These are phyloP conservation scores for Neuroterus valhalla DNA, from an alignment of 1,140 invertebrate species.

Conservation along the genomic window DNA sequence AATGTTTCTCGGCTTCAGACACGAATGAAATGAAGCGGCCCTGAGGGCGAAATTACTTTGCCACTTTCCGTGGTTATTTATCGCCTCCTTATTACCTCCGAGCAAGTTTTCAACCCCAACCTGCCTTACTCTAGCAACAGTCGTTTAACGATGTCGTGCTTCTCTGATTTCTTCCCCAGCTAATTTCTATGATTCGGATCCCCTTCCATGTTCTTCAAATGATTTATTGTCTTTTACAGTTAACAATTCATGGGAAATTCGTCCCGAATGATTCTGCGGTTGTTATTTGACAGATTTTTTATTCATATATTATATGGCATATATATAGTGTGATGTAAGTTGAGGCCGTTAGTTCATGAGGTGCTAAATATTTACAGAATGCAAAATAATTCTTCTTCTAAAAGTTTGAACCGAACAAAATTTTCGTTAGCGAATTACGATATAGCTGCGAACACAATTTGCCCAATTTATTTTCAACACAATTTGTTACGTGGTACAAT, in stretches of 20 bases:
- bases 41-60: conserved; percentile 68
- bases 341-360: too few species aligned
- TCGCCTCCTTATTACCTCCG: conserved; percentile 66
- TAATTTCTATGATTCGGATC: conserved; percentile 11
- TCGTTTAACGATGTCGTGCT: conserved; percentile 17
- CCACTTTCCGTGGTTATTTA: conserved; percentile 70
- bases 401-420: too few species aligned
- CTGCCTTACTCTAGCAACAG: background rate
- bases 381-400: too few species aligned
- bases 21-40: conserved; percentile 49
- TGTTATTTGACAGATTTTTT: too few species aligned
- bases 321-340: too few species aligned
- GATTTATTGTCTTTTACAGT: background rate
- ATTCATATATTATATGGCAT: too few species aligned
- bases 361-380: too few species aligned
- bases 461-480: too few species aligned
- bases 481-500: too few species aligned
- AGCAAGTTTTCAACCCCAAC: conserved; percentile 34
- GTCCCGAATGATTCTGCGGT: too few species aligned
- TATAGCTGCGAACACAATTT: too few species aligned
- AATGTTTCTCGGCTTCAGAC: conserved; percentile 58
- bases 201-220: background rate
- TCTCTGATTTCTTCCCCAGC: background rate
- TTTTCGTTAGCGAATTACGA: too few species aligned
- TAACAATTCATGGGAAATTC: background rate